phyloP scores from a whole-genome alignment of 1,140 invertebrate genomes.

The Caenorhabditis tropicalis region DNA sequence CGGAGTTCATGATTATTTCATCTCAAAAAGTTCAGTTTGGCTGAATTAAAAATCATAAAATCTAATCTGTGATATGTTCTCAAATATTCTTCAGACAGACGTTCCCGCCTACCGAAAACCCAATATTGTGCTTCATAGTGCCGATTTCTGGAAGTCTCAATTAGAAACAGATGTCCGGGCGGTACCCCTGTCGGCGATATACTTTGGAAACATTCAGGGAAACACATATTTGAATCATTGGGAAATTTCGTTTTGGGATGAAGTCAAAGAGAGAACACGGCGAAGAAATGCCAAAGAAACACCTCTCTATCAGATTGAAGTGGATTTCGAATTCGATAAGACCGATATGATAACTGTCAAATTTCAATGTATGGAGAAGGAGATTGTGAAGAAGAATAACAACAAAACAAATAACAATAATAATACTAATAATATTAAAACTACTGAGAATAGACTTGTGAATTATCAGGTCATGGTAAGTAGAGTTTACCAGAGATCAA shows the following conservation, averaged over 20 bases:
- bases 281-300: neutral
- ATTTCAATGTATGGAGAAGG: slow-evolving; percentile 3
- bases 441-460: neutral
- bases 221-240: slow-evolving; percentile 40
- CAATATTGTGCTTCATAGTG: neutral
- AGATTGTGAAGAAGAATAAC: neutral
- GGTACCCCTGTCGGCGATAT: neutral
- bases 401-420: neutral
- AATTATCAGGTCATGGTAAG: slow-evolving; percentile 18
- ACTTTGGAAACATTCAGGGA: slow-evolving; percentile 46
- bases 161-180: neutral
- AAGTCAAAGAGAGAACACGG: neutral
- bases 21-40: neutral
- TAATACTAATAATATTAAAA: neutral
- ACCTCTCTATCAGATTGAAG: neutral
- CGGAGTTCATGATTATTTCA: neutral
- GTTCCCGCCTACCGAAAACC: neutral
- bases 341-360: slow-evolving; percentile 7
- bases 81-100: neutral
- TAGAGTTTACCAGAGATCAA: too few species aligned
- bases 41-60: neutral
- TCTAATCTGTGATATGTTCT: too few species aligned
- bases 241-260: slow-evolving; percentile 10
- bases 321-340: slow-evolving; percentile 31
- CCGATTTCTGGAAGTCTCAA: neutral